A percentile compares a stretch with the other conserved stretches of the same genome.
phyloP scores from a whole-genome alignment of 2,888 invertebrate species.

The Aphrophora alni region DNA sequence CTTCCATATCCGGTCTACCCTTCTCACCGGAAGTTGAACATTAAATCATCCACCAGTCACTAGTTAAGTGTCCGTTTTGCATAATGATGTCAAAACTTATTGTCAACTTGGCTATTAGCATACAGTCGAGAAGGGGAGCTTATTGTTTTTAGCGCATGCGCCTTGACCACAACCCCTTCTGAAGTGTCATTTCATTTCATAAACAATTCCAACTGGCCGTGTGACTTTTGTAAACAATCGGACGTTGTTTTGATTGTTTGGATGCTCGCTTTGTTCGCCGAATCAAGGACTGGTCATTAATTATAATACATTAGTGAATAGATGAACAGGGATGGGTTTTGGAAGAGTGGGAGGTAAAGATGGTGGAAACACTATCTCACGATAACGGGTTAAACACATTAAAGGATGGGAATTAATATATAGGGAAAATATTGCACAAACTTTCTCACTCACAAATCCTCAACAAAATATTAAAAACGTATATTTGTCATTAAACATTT shows the following conservation, averaged over 20 bases:
- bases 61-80: conserved; percentile 9
- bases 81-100: not conserved
- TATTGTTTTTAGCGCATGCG: not conserved
- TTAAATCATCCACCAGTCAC: not conserved
- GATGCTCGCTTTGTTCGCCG: not conserved
- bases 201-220: not conserved
- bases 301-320: too few species aligned
- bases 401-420: too few species aligned
- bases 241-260: not conserved
- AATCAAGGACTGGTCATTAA: not conserved
- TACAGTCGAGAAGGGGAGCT: not conserved
- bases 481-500: too few species aligned
- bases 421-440: too few species aligned
- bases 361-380: too few species aligned
- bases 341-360: too few species aligned
- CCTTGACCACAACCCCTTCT: not conserved
- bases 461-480: too few species aligned
- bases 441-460: too few species aligned
- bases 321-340: too few species aligned
- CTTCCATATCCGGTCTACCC: not conserved
- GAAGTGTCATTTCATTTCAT: not conserved
- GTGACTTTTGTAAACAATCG: not conserved
- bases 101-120: not conserved
- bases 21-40: not conserved
- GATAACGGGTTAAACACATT: too few species aligned